Evolutionary conservation across 2,797 vertebrate species (phyloP), one percentile per base, ranked within the genome.

Genomic region (Gymnothorax reevesii): DNA sequence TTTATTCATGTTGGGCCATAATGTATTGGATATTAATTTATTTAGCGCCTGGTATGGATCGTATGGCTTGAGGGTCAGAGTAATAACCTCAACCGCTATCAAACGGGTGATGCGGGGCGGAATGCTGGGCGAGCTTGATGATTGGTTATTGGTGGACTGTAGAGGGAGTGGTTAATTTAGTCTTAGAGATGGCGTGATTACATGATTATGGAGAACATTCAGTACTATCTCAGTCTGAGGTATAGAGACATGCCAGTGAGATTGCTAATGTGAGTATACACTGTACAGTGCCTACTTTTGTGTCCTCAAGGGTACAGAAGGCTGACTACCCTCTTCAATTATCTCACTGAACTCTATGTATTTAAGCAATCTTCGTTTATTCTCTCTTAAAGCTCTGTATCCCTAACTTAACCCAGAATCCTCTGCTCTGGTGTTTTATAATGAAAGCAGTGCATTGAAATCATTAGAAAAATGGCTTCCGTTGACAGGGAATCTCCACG

Each of bases 21-120:
- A 71, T 71, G 69, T 71, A 71, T 33, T 27, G 69, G 25, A 71
- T 71, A 33, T 71, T 71, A 71, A 33, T 71, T 71, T 71, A 71
- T 71, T 9, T 71, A 71, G 4, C 12, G 69, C 69, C 12, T 75
- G 42, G 13, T 15, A 75, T 42, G 3, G 27, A 49, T 42, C 3
- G 13, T 7, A 17, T 15, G 33, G 73, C 73, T 17, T 20, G 3
- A 13, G 33, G 33, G 33, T 75, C 33, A 49, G 73, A 15, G 15
- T 2, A 49, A 42, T 49, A 6, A 42, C 73, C 27, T 75, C 27
- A 49, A 55, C 7, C 49, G 9, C 75, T 5, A 79, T 52, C 75
- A n/a, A n/a, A 7, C n/a, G 60, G 60, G 12, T 17, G 20, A 25
- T 66, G 62, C 20, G n/a, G 62, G 22, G 62, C 62, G n/a, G 62